Evolutionary conservation across 2,113 vertebrate genomes (phyloP), one percentile per base, ranked within the genome.

Genomic region (Ciconia maguari): DNA sequence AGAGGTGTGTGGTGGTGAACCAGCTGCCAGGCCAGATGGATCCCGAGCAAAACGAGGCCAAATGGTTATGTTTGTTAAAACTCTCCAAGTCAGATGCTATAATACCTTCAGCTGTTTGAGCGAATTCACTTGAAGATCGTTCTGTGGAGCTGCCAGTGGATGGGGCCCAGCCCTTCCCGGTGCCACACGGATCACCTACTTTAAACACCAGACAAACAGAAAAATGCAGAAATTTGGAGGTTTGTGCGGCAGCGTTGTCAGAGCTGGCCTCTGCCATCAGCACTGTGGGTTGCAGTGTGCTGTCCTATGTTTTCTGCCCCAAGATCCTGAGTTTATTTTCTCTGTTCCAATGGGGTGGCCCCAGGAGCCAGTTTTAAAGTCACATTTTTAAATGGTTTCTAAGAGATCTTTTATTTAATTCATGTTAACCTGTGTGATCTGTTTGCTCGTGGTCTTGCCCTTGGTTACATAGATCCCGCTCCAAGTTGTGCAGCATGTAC

Each of bases 241-340:
- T 0, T 0, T 4, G 11, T 16, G 25, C 1, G 19, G 16, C 51
- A 38, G 32, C 18, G 2, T 7, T 24, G 48, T 2, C 60, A 65
- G 68, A 71, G 41, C 11, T 32, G 54, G 36, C 54, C 46, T 61
- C 72, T 48, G 82, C 68, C 17, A 13, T 65, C 65, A 29, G 52
- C 69, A 34, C 60, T 2, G 2, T 10, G 49, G 25, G n/a, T 86
- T 83, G 25, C 42, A 34, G 5, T 16, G 38, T 64, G 64, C 64
- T 61, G 27, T 7, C 51, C 38, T 64, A 1, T 0, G 1, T 19
- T n/a, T 85, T 48, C 64, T 66, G 51, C 64, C 41, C n/a, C 1
- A 0, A 41, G 21, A 72, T 26, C 38, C 51, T 16, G 8, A 70
- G 22, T 34, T 88, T 71, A 30, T 42, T 7, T 3, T 27, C 24